Evolutionary conservation across 2,888 invertebrate genomes (phyloP), one percentile per base, ranked within the genome.

Genomic region (Diabrotica balteata): DNA sequence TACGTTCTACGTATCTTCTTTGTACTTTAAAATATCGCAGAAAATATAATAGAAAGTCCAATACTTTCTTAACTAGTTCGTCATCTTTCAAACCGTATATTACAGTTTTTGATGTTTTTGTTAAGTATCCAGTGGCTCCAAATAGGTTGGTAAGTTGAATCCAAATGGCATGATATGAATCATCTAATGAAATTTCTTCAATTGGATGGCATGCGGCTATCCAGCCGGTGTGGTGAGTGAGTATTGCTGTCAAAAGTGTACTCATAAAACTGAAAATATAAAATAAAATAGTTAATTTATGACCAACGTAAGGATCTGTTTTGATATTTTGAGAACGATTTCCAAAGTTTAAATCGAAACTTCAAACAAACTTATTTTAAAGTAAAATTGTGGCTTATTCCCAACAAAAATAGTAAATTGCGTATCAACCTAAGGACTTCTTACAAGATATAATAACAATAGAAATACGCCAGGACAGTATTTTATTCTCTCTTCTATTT

Each of bases 141-240:
- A 92, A 93, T 43, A 96, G 85, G 81, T 96, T 95, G 46, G 91
- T 90, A 71, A 96, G 86, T 79, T 97, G 96, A 0, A 94, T 94
- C 96, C 96, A 95, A 0, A 96, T 83, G 0, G 95, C 94, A 84
- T 96, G 96, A 83, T 94, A 95, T 0, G 94, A 66, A 9, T 59
- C 45, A 8, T 71, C 85, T 83, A 57, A 59, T 46, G 9, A 80
- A 78, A 2, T 82, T 62, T 83, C 84, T 52, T 47, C 70, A 59
- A 44, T 11, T 4, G 77, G 83, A 74, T 66, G 81, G 63, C 94
- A 91, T 0, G 95, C 94, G 45, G 92, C 89, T 65, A 96, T 94
- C 96, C 96, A 96, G 17, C 95, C 95, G 50, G 96, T 88, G 81
- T 96, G 96, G 83, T 96, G 91, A 0, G 96, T 96, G 62, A 96